Evolutionary conservation across 2,888 invertebrate genomes (phyloP).

Genomic region (Apoda limacodes): DNA sequence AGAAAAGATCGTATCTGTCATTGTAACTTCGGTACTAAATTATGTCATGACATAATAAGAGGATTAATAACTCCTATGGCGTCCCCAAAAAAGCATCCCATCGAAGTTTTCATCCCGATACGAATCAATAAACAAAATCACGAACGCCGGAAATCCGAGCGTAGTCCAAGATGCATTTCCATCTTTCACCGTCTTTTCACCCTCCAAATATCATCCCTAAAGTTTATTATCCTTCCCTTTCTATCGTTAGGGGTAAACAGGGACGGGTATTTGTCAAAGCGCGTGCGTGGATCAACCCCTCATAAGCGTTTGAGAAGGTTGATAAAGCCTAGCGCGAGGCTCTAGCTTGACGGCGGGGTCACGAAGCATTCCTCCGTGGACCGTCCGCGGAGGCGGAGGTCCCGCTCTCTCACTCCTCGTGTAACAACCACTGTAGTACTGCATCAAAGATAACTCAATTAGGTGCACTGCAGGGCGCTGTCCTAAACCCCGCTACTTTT

Average conservation of each 20-base stretch:
- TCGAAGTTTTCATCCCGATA: slow-evolving; percentile 38
- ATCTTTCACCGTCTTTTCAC: slow-evolving; percentile 66
- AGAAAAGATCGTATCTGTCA: too few relatives aligned
- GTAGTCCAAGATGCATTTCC: slow-evolving; percentile 66
- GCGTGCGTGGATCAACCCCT: slow-evolving; percentile 63
- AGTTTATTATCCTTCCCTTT: slow-evolving; percentile 40
- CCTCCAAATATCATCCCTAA: slow-evolving; percentile 64
- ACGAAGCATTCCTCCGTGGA: slow-evolving; percentile 60
- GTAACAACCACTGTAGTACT: slow-evolving; percentile 28
- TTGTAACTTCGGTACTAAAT: slow-evolving; percentile 40
- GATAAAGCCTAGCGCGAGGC: slow-evolving; percentile 51
- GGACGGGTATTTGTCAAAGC: slow-evolving; percentile 34
- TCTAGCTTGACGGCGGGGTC: slow-evolving; percentile 52
- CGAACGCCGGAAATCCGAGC: slow-evolving; percentile 66
- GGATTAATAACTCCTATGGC: slow-evolving; percentile 46
- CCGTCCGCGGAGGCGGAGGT: slow-evolving; percentile 63
- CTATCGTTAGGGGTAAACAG: too few relatives aligned
- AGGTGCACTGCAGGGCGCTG: slow-evolving; percentile 12
- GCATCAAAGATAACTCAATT: slow-evolving; percentile 17
- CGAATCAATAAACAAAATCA: slow-evolving; percentile 69
- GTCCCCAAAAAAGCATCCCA: slow-evolving; percentile 35
- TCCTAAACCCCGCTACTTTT: too few relatives aligned
- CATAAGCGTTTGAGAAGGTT: slow-evolving; percentile 52
- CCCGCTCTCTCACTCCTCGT: slow-evolving; percentile 60
- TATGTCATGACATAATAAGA: slow-evolving; percentile 46